Conservation (phyloP, 2,113 vertebrate genomes). For the Gopherus flavomarginatus region DNA sequence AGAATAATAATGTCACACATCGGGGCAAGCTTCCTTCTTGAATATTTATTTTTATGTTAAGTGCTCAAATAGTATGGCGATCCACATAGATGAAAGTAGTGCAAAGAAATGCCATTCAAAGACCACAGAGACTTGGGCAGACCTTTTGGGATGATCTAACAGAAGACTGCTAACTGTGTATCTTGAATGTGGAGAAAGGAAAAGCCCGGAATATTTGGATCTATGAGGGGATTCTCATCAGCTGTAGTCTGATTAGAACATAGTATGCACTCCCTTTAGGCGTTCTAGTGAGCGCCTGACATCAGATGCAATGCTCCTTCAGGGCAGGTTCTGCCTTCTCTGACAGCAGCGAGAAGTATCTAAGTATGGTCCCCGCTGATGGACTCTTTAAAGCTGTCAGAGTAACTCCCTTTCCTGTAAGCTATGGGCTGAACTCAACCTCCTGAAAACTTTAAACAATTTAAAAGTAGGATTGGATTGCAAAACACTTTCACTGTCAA, state of each 20-base stretch:
- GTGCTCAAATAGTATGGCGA: background rate
- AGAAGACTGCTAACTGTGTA: background rate
- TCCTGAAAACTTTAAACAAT: background rate
- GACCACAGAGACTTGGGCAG: background rate
- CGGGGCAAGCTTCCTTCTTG: background rate
- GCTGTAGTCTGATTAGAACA: background rate
- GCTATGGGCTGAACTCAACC: background rate
- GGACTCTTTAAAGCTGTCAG: background rate
- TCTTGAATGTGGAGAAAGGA: background rate
- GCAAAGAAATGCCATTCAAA: background rate
- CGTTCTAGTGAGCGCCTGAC: fast-evolving
- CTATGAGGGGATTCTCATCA: background rate
- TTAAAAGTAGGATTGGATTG: background rate
- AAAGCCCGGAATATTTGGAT: background rate
- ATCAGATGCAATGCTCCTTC: background rate
- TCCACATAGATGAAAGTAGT: background rate
- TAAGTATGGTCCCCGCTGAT: background rate
- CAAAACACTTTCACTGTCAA: background rate
- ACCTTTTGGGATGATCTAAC: background rate
- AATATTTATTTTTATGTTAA: background rate
- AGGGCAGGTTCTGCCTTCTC: fast-evolving
- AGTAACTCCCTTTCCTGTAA: background rate
- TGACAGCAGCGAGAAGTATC: background rate
- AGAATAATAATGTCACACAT: fast-evolving
- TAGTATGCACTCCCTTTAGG: background rate